A percentile compares a stretch with the other conserved stretches of the same genome.
These are phyloP conservation scores for Euphydryas editha DNA, from an alignment of 2,888 invertebrate species.

Conservation along the genomic window DNA sequence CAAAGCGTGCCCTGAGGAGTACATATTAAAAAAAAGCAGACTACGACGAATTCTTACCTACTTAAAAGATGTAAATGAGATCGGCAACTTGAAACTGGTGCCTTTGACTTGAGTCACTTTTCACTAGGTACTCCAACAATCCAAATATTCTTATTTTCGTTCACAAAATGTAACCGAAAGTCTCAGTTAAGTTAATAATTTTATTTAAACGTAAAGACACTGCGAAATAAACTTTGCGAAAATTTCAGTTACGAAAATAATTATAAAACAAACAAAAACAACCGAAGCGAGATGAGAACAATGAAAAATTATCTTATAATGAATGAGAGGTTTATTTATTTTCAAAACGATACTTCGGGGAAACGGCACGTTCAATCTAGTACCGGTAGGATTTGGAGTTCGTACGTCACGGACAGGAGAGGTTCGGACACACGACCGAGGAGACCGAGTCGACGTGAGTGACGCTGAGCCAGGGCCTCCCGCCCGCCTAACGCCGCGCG, in stretches of 20 bases:
- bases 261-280: slow-evolving; percentile 11
- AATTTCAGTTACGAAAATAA: slow-evolving; percentile 27
- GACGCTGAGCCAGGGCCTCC: slow-evolving; percentile 73
- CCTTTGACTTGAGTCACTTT: slow-evolving; percentile 61
- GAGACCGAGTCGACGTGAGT: slow-evolving; percentile 80
- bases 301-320: slow-evolving; percentile 49
- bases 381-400: slow-evolving; percentile 76
- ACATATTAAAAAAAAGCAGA: slow-evolving; percentile 68
- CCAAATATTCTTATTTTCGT: slow-evolving; percentile 64
- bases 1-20: slow-evolving; percentile 45
- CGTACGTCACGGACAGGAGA: slow-evolving; percentile 78
- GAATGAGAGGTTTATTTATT: slow-evolving; percentile 56
- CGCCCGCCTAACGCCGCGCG: slow-evolving; percentile 73
- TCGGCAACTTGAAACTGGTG: slow-evolving; percentile 57
- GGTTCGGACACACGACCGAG: slow-evolving; percentile 79
- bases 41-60: slow-evolving; percentile 66
- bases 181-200: slow-evolving; percentile 28
- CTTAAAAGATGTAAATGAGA: slow-evolving; percentile 75
- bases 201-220: slow-evolving; percentile 22
- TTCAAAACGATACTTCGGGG: slow-evolving; percentile 55
- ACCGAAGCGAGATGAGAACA: slow-evolving; percentile 18
- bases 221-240: slow-evolving; percentile 27
- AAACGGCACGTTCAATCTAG: slow-evolving; percentile 66
- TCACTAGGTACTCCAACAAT: slow-evolving; percentile 67
- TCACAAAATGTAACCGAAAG: slow-evolving; percentile 43